Percentiles rank a stretch among this genome's conserved stretches.
Conservation (phyloP, 2,888 invertebrate genomes). For the Scotopteryx bipunctaria region DNA sequence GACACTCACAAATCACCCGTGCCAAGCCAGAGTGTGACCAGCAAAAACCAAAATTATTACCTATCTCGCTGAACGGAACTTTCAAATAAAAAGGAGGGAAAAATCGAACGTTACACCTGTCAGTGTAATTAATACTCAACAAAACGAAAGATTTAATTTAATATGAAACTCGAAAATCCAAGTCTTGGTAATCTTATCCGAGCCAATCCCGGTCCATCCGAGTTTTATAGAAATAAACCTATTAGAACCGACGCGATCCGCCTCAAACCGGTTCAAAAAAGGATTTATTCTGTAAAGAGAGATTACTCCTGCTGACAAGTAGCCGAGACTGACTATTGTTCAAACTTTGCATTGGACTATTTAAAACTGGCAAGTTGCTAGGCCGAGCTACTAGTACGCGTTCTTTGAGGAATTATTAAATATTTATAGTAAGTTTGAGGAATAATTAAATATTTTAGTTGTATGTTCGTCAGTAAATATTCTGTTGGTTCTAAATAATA, state of each 20-base stretch:
- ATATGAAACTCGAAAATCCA: slow-evolving; percentile 15
- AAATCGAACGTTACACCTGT: too few relatives aligned
- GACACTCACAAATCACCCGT: too few relatives aligned
- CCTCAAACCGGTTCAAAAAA: slow-evolving; percentile 40
- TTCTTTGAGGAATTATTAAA: too few relatives aligned
- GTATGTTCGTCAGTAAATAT: too few relatives aligned
- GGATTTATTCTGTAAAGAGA: slow-evolving; percentile 47
- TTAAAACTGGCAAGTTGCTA: not conserved
- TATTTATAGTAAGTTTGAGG: too few relatives aligned
- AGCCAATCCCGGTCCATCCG: slow-evolving; percentile 24
- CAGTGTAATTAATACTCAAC: slow-evolving; percentile 11
- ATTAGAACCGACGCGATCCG: slow-evolving; percentile 26
- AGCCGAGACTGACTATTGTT: slow-evolving; percentile 55
- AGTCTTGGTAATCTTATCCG: slow-evolving; percentile 27
- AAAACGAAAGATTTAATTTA: slow-evolving; percentile 13
- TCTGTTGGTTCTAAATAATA: too few relatives aligned
- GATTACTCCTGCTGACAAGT: slow-evolving; percentile 62
- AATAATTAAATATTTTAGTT: too few relatives aligned
- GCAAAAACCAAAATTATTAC: too few relatives aligned
- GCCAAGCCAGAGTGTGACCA: too few relatives aligned
- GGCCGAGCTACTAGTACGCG: not conserved
- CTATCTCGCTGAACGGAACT: too few relatives aligned
- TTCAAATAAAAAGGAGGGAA: too few relatives aligned
- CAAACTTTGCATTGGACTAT: slow-evolving; percentile 44
- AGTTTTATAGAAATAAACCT: slow-evolving; percentile 27